Base-by-base conservation (phyloP, 2,113 vertebrate genomes). In the Nothoprocta perdicaria region DNA sequence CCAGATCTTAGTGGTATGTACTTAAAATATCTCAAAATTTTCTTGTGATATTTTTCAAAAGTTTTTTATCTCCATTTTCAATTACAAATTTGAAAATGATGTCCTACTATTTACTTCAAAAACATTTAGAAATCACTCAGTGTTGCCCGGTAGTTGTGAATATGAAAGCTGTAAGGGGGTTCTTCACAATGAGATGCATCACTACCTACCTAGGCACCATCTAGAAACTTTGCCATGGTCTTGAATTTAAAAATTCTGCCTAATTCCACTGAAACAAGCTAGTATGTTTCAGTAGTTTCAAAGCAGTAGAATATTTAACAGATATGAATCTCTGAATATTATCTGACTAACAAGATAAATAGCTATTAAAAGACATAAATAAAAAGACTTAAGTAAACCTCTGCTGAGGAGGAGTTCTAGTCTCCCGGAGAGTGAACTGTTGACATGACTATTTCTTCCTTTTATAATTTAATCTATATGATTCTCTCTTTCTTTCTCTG, bases 291-390 rank as follows among this genome's bases (percentile, higher is more conserved):
- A 26, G 1, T 65, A 58, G 35, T 86, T 86, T 93, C 23, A 82
- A 73, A 86, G 38, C 10, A 79, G 14, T 84, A 84, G 86, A 92
- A 73, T 86, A 68, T 43, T 86, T 92, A 53, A 82, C 40, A 71
- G 53, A 10, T 29, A 29, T 55, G 53, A 29, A 55, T 55, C 26
- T 55, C 26, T 53, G 26, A 53, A 53, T 53, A 53, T 53, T 26
- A 27, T 53, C 62, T 46, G 57, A 65, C 26, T 78, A 88, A 55
- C 74, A 80, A 61, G 40, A 61, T 81, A 79, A 89, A 84, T 22
- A 89, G 74, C 18, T 80, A 7, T 60, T 80, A 22, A 24, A 23
- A 90, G 91, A 84, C 9, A 48, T 38, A 38, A 38, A 38, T 38
- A 38, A 38, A 38, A 38, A 38, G 35, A 38, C 35, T 57, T 67